These are phyloP conservation scores for Hylaeus volcanicus DNA, from an alignment of 1,140 invertebrate genomes.

Conservation along the genomic window DNA sequence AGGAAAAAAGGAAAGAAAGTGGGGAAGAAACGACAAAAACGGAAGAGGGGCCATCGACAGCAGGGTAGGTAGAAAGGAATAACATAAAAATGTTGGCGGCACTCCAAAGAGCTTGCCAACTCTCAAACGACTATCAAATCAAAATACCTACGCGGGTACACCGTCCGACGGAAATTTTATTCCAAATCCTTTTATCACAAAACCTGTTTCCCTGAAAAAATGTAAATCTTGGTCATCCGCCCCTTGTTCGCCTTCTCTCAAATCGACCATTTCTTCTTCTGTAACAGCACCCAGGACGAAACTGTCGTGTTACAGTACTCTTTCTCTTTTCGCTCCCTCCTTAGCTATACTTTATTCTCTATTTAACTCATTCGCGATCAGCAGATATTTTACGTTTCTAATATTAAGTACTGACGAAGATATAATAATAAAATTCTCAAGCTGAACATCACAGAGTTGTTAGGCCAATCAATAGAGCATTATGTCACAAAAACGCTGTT, in stretches of 20 bases:
- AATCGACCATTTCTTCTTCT: constrained; percentile 54
- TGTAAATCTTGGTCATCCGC: constrained; percentile 72
- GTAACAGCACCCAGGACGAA: constrained; percentile 51
- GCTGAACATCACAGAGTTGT: too few species aligned
- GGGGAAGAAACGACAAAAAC: constrained; percentile 38
- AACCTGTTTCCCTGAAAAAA: constrained; percentile 74
- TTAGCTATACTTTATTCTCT: neutral
- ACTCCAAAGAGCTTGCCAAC: constrained; percentile 78
- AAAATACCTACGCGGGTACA: constrained; percentile 65
- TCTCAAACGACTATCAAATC: constrained; percentile 78
- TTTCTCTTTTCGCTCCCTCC: constrained; percentile 14
- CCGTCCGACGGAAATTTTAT: constrained; percentile 72
- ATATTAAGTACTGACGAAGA: too few species aligned
- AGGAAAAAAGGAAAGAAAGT: constrained; percentile 25
- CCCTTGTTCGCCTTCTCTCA: constrained; percentile 36
- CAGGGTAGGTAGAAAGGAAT: constrained; percentile 54
- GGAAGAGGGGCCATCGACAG: constrained; percentile 20
- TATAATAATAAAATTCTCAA: too few species aligned
- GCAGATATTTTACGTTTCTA: too few species aligned
- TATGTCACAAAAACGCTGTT: too few species aligned
- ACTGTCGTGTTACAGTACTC: constrained; percentile 40
- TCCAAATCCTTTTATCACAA: constrained; percentile 76
- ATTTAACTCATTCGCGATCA: neutral
- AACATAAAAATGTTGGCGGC: constrained; percentile 76
- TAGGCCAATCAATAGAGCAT: too few species aligned